Percentiles rank a stretch among this genome's conserved stretches.
phyloP scores from a whole-genome alignment of 2,888 invertebrate genomes.

The Lampropteryx suffumata region DNA sequence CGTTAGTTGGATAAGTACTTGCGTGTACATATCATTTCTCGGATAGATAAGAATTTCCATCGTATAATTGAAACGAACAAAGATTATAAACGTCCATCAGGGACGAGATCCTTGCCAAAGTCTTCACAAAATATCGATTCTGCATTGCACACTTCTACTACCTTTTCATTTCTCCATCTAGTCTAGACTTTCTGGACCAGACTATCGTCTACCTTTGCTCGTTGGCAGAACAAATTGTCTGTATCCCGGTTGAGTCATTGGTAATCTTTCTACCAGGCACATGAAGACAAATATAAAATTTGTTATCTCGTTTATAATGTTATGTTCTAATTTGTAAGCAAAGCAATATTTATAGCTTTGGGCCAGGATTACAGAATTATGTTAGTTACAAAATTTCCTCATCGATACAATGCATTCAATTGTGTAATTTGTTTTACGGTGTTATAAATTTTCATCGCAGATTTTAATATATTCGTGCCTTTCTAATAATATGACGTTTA shows the following conservation, averaged over 20 bases:
- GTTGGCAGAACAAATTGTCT: constrained; percentile 5
- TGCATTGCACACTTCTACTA: constrained; percentile 4
- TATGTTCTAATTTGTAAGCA: not conserved
- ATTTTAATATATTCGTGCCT: constrained; percentile 11
- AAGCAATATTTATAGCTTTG: not conserved
- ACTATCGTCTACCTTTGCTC: constrained; percentile 3
- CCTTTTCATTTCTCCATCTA: constrained; percentile 13
- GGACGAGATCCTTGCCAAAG: constrained; percentile 12
- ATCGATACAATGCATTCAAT: constrained; percentile 23
- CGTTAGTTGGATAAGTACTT: too few relatives aligned
- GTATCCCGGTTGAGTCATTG: constrained; percentile 1
- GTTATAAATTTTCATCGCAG: constrained; percentile 23
- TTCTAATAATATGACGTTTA: too few relatives aligned
- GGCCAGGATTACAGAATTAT: constrained; percentile 7
- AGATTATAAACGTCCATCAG: not conserved
- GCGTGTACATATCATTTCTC: too few relatives aligned
- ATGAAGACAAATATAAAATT: too few relatives aligned
- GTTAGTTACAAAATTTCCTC: constrained; percentile 6
- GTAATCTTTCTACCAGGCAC: constrained; percentile 1
- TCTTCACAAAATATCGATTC: constrained; percentile 17
- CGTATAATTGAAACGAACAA: not conserved
- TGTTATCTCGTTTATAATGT: not conserved
- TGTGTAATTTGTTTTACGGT: constrained; percentile 34
- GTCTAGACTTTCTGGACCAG: constrained; percentile 10
- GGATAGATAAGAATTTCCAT: too few relatives aligned